A percentile compares a stretch with the other conserved stretches of the same genome.
Conservation (phyloP, 2,113 vertebrate species). For the Pelodiscus sinensis region DNA sequence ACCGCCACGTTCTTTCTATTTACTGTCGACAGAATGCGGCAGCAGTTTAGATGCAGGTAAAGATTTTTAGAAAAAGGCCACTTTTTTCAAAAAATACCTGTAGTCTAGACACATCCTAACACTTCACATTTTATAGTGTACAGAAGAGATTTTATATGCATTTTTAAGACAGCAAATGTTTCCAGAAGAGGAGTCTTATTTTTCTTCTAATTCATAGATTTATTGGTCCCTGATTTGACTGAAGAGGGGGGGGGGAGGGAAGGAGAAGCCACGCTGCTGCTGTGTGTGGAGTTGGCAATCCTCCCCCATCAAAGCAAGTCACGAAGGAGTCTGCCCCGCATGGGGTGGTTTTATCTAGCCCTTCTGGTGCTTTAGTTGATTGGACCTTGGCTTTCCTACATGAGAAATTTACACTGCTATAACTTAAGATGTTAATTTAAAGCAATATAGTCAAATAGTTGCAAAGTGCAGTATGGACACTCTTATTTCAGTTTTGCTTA, state of each 20-base stretch:
- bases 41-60: too few relatives aligned
- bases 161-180: neutral
- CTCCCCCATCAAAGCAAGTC: neutral
- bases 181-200: neutral
- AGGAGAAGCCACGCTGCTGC: neutral
- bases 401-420: accelerated
- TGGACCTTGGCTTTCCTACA: accelerated
- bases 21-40: too few relatives aligned
- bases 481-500: neutral
- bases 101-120: too few relatives aligned
- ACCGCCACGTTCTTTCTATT: too few relatives aligned
- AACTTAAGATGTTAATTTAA: neutral
- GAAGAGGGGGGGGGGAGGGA: too few relatives aligned
- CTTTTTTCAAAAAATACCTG: too few relatives aligned
- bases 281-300: neutral
- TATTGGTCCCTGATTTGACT: neutral
- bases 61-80: too few relatives aligned
- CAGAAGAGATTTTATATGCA: accelerated
- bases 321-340: neutral
- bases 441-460: neutral
- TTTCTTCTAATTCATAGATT: neutral
- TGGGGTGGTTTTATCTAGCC: accelerated
- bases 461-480: neutral
- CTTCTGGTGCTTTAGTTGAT: accelerated
- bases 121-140: neutral